These are phyloP conservation scores for Actias luna DNA, from an alignment of 2,888 invertebrate species.

Conservation along the genomic window DNA sequence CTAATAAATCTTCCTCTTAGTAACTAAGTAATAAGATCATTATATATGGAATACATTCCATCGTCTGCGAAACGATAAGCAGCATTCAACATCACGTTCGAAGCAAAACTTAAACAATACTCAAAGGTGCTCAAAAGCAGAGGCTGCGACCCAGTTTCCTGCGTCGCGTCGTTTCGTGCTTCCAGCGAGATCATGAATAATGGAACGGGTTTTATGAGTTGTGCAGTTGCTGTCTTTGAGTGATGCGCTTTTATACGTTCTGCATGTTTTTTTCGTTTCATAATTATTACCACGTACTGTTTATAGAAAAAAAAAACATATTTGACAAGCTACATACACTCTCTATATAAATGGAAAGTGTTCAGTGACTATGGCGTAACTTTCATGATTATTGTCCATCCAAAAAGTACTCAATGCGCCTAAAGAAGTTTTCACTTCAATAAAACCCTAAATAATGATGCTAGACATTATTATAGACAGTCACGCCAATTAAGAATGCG, in stretches of 20 bases:
- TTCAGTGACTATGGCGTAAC: too few relatives aligned
- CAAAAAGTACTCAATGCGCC: too few relatives aligned
- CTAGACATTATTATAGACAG: too few relatives aligned
- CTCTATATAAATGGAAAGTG: too few relatives aligned
- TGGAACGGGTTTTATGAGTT: constrained; percentile 22
- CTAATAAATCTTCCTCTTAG: background rate
- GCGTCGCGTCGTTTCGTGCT: constrained; percentile 18
- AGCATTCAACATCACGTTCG: constrained; percentile 11
- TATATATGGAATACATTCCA: background rate
- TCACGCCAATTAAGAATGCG: too few relatives aligned
- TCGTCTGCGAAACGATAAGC: background rate
- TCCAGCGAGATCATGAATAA: constrained; percentile 23
- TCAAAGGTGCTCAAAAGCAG: constrained; percentile 9
- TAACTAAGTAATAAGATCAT: background rate
- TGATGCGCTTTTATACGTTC: constrained; percentile 9
- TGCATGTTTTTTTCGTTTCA: background rate
- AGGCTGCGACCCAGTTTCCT: constrained; percentile 22
- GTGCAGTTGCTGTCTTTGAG: constrained; percentile 17
- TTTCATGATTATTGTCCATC: too few relatives aligned
- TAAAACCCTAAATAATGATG: too few relatives aligned
- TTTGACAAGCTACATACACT: too few relatives aligned
- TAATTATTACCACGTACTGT: too few relatives aligned
- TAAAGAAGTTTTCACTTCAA: too few relatives aligned
- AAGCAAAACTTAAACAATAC: constrained; percentile 7
- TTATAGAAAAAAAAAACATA: too few relatives aligned